Evolutionary conservation across 2,888 invertebrate genomes (phyloP), one percentile per base, ranked within the genome.

Genomic region (Dendrolimus pini): DNA sequence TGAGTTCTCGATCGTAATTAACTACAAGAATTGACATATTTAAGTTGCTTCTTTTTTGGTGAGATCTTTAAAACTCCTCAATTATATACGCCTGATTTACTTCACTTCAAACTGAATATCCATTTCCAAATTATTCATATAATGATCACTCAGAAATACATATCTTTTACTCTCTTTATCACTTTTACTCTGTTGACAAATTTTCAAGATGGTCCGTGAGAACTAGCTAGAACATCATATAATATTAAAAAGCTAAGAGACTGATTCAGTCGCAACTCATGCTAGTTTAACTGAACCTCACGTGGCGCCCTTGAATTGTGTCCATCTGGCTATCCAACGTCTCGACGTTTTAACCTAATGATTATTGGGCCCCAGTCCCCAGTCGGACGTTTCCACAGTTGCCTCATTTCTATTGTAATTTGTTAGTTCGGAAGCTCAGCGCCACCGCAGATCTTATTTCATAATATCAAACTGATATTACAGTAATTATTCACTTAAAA

Each of bases 341-440:
- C 71, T 74, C 69, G 71, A 65, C 69, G 61, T 70, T 71, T 72
- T 70, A 14, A 69, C 67, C 66, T 67, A 74, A 74, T 74, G 69
- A 73, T 72, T 69, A 71, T 72, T 67, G 70, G 66, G 66, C 66
- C 65, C 61, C 61, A 64, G 65, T 71, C 71, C 74, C 71, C 66
- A 64, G 61, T 66, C 71, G 66, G 72, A 68, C 65, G 67, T 61
- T 61, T 60, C 65, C 65, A 68, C 68, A 70, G 69, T 72, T 70
- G 59, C 66, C 65, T 64, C 63, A 61, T 65, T 67, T 68, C 64
- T 64, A 67, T 66, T 68, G 63, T 68, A 64, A 69, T 69, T 67
- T 65, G 65, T 64, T 63, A 68, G 60, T 66, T 66, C 61, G 64
- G 65, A 62, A 47, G 47, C 12, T 47, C 30, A 30, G 12, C 47